These are phyloP conservation scores for Mesembrinibis cayennensis DNA, from an alignment of 2,113 vertebrate genomes.

Conservation along the genomic window DNA sequence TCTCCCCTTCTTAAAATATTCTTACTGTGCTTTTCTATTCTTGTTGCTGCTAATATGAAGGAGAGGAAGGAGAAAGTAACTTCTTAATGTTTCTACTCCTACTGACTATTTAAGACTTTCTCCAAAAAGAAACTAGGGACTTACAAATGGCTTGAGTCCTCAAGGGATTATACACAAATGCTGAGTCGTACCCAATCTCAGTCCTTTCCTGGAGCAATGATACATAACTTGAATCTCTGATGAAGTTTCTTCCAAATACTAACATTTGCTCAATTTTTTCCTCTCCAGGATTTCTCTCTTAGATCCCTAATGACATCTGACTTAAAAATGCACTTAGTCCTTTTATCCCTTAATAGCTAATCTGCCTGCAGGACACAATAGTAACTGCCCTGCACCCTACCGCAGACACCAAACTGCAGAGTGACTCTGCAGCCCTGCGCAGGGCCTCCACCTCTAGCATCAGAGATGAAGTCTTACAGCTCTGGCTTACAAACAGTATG, in stretches of 20 bases:
- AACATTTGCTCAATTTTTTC: not conserved
- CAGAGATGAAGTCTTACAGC: not conserved
- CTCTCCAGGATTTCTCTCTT: not conserved
- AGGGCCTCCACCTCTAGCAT: not conserved
- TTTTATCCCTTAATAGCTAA: not conserved
- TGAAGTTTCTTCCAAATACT: not conserved
- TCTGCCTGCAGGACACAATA: not conserved
- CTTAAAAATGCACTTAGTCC: not conserved
- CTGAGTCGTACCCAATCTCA: not conserved
- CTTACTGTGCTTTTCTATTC: not conserved
- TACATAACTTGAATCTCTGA: not conserved
- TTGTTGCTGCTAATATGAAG: not conserved
- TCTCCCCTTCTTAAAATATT: not conserved
- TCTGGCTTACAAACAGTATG: not conserved
- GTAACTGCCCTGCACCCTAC: not conserved
- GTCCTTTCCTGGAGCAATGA: not conserved
- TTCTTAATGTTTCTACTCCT: not conserved
- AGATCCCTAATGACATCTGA: not conserved
- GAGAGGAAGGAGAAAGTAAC: not conserved
- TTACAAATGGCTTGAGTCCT: not conserved
- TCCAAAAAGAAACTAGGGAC: not conserved
- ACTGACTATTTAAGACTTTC: not conserved
- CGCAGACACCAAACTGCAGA: not conserved
- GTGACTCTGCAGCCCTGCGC: not conserved
- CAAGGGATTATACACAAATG: not conserved